These are phyloP conservation scores for Bombyx mandarina DNA, from an alignment of 1,140 invertebrate genomes.

Conservation along the genomic window DNA sequence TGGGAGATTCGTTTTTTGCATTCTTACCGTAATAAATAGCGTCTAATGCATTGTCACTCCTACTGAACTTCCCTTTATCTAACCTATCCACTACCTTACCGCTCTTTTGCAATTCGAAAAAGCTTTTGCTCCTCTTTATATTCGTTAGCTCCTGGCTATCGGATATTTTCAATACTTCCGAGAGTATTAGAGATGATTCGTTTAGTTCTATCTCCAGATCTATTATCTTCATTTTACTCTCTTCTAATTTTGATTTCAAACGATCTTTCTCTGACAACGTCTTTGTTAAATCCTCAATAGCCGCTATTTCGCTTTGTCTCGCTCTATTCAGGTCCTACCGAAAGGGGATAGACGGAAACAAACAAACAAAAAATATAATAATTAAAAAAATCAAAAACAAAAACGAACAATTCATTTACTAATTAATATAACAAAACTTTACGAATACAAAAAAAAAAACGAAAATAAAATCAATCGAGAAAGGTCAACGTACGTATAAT, in stretches of 20 bases:
- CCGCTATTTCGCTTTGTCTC: slow-evolving; percentile 47
- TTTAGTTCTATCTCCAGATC: slow-evolving; percentile 65
- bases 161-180: slow-evolving; percentile 58
- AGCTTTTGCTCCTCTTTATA: slow-evolving; percentile 58
- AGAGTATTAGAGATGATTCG: slow-evolving; percentile 57
- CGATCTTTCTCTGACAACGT: slow-evolving; percentile 45
- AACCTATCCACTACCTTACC: slow-evolving; percentile 66
- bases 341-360: slow-evolving; percentile 37
- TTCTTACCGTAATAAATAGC: slow-evolving; percentile 23
- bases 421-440: too few species aligned
- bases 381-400: slow-evolving; percentile 15
- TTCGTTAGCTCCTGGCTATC: slow-evolving; percentile 43
- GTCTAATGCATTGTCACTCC: slow-evolving; percentile 50
- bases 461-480: slow-evolving; percentile 58
- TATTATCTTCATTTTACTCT: slow-evolving; percentile 55
- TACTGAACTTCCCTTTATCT: slow-evolving; percentile 51
- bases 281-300: slow-evolving; percentile 42
- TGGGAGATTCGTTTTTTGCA: slow-evolving; percentile 25
- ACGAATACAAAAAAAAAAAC: slow-evolving; percentile 6
- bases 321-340: slow-evolving; percentile 50
- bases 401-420: too few species aligned
- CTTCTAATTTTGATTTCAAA: slow-evolving; percentile 51
- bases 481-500: slow-evolving; percentile 42
- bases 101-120: slow-evolving; percentile 62
- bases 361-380: slow-evolving; percentile 22